Base-by-base conservation (phyloP, 2,888 invertebrate species). In the Lagria hirta region DNA sequence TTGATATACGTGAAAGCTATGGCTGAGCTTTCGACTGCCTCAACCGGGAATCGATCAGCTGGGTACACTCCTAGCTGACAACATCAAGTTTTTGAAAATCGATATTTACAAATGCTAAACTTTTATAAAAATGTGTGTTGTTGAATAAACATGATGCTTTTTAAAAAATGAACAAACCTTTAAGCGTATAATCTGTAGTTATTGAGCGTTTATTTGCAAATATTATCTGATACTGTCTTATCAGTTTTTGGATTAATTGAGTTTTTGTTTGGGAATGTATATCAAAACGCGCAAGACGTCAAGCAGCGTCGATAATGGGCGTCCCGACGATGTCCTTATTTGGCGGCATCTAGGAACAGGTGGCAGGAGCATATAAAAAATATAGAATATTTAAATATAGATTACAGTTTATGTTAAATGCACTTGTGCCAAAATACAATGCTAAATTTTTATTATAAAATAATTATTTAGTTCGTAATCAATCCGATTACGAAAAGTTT, bases 21-120 rank as follows among this genome's bases (percentile, higher is more conserved):
- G 44, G 51, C 48, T 46, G 54, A 54, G 52, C 57, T 53, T 48
- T 50, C 54, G 36, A 52, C 53, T 55, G 51, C 49, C 52, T 52
- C 48, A 50, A 51, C 50, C 48, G 53, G 58, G 54, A 66, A 68
- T 68, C 68, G 68, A 68, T 68, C 66, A 68, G 68, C 68, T 65
- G 65, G 60, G 66, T 67, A 67, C 65, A 66, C 54, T 66, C 65
- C 40, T 47, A 35, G 43, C 37, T 36, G 49, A 52, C 49, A 49
- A 41, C 44, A 36, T 45, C 37, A 34, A 27, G 44, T 21, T 51
- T 47, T 47, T 46, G 52, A 44, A 51, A 52, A 43, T 45, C 32
- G n/a, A n/a, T n/a, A n/a, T n/a, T 22, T 10, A 26, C 24, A 51
- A 57, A 57, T 57, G 59, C 57, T 58, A 58, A 33, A 43, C 41